Base-by-base conservation (phyloP, 2,797 vertebrate genomes). In the Jordanella pulchra region DNA sequence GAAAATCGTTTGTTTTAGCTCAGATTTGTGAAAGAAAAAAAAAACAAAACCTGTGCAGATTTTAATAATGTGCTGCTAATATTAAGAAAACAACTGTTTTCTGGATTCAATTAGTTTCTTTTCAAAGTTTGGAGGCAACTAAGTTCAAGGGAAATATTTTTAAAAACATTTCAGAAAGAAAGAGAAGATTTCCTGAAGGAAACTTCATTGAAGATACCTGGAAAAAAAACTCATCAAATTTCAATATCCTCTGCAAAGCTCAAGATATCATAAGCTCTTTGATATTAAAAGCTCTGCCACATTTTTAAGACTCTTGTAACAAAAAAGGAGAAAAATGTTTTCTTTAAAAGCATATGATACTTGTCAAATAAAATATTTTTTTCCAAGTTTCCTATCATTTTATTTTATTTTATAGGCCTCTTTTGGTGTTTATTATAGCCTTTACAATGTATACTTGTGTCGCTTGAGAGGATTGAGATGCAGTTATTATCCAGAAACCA, bases 351-450 rank as follows among this genome's bases (percentile, higher is more conserved):
- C 81, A 71, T 78, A 80, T 63, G 80, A 74, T 80, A 63, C 81
- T 80, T 87, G 69, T 84, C 71, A 75, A 80, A 82, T 83, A 76
- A 84, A 93, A 92, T 58, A 63, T 3, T 64, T 83, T 87, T 50
- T 39, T 39, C 35, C 47, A 23, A 2, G 9, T 68, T 23, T 61
- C 69, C 68, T 45, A 25, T 51, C 23, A 51, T 2, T 61, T 61
- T n/a, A 39, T 61, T 45, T n/a, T 47, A 39, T 64, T 28, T 50
- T 14, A 63, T 25, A 63, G n/a, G 30, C 12, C 30, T 21, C n/a
- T 51, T 65, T 27, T 53, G 27, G 66, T 25, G 54, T 68, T 64
- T 17, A 7, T 10, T 35, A 32, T 35, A 15, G 21, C 32, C 21
- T 70, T 30, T 60, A 18, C 30, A 48, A 50, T 9, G 13, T 25